A percentile compares a stretch with the other conserved stretches of the same genome.
phyloP scores from a whole-genome alignment of 2,797 vertebrate genomes.

The Urocyon cinereoargenteus region DNA sequence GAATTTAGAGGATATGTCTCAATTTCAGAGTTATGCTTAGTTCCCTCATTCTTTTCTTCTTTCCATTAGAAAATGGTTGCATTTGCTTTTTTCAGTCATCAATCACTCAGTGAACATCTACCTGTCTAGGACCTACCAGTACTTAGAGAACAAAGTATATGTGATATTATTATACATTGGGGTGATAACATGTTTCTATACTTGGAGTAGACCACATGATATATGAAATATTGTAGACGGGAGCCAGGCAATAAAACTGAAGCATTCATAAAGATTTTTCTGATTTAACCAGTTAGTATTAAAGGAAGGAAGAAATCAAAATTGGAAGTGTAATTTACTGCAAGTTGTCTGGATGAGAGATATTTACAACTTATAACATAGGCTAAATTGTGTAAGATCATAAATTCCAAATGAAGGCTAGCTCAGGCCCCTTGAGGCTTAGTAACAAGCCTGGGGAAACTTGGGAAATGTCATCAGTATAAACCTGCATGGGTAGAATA shows the following conservation, averaged over 20 bases:
- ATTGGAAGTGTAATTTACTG: conserved; percentile 58
- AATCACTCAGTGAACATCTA: not conserved
- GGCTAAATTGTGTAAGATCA: conserved; percentile 28
- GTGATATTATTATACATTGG: conserved; percentile 60
- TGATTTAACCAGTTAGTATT: conserved; percentile 60
- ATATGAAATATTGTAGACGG: conserved; percentile 63
- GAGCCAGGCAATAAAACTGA: conserved; percentile 51
- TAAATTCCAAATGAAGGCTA: not conserved
- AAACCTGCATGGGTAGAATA: conserved; percentile 39
- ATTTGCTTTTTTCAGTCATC: conserved; percentile 30
- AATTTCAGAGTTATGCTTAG: conserved; percentile 29
- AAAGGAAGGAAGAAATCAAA: conserved; percentile 67
- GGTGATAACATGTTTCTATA: conserved; percentile 58
- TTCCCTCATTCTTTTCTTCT: conserved; percentile 41
- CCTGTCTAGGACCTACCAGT: not conserved
- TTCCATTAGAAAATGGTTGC: conserved; percentile 52
- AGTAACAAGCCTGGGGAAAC: conserved; percentile 47
- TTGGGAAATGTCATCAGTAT: conserved; percentile 53
- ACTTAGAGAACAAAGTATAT: conserved; percentile 28
- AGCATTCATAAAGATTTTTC: conserved; percentile 60
- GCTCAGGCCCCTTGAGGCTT: not conserved
- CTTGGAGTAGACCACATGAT: conserved; percentile 28
- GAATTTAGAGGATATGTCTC: conserved; percentile 45
- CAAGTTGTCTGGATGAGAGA: conserved; percentile 50
- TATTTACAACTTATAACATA: conserved; percentile 44